Conservation (phyloP, 2,113 vertebrate species). For the Passer domesticus region DNA sequence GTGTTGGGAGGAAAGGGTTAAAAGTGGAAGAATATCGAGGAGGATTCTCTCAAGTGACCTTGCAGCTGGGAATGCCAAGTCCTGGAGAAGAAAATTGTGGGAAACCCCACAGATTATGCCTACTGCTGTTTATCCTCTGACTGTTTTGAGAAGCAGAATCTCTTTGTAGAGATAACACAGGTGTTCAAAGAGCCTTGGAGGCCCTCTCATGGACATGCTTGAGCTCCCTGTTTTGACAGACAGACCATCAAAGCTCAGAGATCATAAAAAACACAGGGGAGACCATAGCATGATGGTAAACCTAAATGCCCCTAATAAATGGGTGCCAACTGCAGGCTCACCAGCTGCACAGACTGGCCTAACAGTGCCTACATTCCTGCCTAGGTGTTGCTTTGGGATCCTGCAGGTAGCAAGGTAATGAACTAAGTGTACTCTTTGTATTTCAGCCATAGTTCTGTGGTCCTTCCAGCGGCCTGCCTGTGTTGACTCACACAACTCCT, state of each 20-base stretch:
- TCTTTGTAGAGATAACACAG: not conserved
- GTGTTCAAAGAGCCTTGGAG: not conserved
- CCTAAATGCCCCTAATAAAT: not conserved
- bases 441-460: not conserved
- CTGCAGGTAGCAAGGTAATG: not conserved
- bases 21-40: accelerated
- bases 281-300: not conserved
- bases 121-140: not conserved
- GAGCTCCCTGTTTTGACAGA: not conserved
- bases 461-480: not conserved
- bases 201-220: not conserved
- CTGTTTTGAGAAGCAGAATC: not conserved
- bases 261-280: not conserved
- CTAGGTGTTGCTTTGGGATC: not conserved
- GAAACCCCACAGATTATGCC: not conserved
- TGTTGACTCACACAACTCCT: not conserved
- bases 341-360: not conserved
- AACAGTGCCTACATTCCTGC: not conserved
- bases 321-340: not conserved
- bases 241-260: not conserved
- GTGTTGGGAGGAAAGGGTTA: not conserved
- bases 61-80: not conserved
- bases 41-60: not conserved
- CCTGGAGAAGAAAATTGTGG: not conserved
- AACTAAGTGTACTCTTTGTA: not conserved